Evolutionary conservation across 2,888 invertebrate genomes (phyloP), one percentile per base, ranked within the genome.

Genomic region (Perdita meconis): DNA sequence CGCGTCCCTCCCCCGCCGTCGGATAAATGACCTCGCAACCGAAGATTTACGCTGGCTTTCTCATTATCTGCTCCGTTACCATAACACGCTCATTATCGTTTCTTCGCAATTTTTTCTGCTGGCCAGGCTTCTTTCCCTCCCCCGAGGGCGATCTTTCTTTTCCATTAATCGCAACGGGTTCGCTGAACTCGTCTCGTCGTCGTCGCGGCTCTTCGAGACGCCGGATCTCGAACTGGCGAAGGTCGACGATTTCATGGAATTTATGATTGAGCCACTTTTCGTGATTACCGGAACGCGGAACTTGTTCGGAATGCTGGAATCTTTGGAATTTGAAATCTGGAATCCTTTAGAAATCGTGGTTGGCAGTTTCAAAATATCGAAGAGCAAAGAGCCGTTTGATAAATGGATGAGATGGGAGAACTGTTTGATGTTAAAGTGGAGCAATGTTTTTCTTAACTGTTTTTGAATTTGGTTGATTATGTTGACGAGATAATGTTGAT

Each of bases 41-140:
- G 50, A 75, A 70, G 66, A 70, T 66, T 70, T 74, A 69, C 59
- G 50, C 44, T 19, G 30, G 26, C 60, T 44, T 24, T 53, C 77
- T 66, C 78, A 72, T 71, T 72, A 68, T 73, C 59, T 36, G 55
- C 0, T 34, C 51, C n/a, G 55, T 68, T 67, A 55, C 59, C 61
- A 60, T 64, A 79, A 72, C 78, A 38, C 64, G 66, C 53, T 77
- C 66, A 50, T 79, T 76, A 77, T 42, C 51, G 36, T 61, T 63
- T 51, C 65, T 50, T 30, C 38, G 55, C 30, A 42, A 26, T 66
- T 72, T 60, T 55, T 24, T 24, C 55, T 42, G 8, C 5, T 19
- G 1, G 34, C 2, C 55, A 51, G 13, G 3, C 13, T 50, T 50
- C 26, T 40, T 24, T 10, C n/a, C 22, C 0, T 10, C 5, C 22